Base-by-base conservation (phyloP, 2,888 invertebrate genomes). In the Dioctria rufipes region DNA sequence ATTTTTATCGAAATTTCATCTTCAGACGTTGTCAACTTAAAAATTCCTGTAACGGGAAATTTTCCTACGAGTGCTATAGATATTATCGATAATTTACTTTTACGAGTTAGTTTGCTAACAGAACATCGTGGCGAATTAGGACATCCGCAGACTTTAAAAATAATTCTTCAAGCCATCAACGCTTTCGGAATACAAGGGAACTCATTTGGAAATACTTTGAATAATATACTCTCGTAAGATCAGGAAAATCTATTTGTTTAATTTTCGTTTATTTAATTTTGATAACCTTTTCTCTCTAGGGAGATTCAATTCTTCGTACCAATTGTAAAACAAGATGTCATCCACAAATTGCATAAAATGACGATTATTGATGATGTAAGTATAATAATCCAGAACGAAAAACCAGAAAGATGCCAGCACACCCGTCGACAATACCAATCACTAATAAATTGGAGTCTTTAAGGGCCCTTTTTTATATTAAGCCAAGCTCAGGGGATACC, bases 271-370 rank as follows among this genome's bases (percentile, higher is more conserved):
- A 37, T 46, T 49, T 5, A 25, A 43, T 42, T n/a, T 49, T 42
- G 67, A n/a, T 60, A 5, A 40, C 43, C 9, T 4, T 66, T 3
- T 63, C 3, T 11, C 61, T 65, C 60, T 25, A 89, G 89, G 3
- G 88, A 89, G 67, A 88, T 88, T 81, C 87, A 88, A 82, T 89
- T 89, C 83, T 89, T 89, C 83, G 87, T 87, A 1, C 85, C 87
- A 79, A 86, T 89, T 11, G 75, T 71, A 8, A 71, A 71, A 40
- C 71, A 71, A 39, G 54, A 71, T 37, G 54, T 71, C 8, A 39
- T 71, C 11, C 54, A 71, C 37, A 37, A 51, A 4, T 25, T 71
- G 54, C 40, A 71, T 25, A 4, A 51, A 51, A 71, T 71, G 71
- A 54, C 51, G 3, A 49, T 51, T 11, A 6, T 54, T 6, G 54